Percentiles rank a stretch among this genome's conserved stretches.
Evolutionary conservation across 2,888 invertebrate genomes (phyloP).

Genomic region (Drosophila kanekoi): DNA sequence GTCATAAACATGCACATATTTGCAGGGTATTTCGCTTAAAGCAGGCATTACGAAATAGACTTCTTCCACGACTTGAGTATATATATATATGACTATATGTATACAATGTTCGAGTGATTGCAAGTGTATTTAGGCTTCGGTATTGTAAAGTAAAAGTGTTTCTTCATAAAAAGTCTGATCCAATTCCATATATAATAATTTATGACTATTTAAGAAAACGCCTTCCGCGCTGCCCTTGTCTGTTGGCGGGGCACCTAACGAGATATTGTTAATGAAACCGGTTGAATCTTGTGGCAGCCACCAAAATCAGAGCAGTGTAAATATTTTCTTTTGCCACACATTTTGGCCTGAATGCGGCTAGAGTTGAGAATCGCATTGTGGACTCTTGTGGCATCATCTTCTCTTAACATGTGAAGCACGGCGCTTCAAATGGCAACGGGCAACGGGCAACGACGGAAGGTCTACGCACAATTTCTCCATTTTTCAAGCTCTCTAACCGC

Average conservation of each 20-base stretch:
- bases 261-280: constrained; percentile 63
- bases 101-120: neutral
- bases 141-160: too few relatives aligned
- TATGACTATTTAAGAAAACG: constrained; percentile 55
- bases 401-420: constrained; percentile 64
- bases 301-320: constrained; percentile 50
- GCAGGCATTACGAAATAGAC: too few relatives aligned
- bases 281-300: constrained; percentile 45
- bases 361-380: constrained; percentile 31
- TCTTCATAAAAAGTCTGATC: constrained; percentile 11
- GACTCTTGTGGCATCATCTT: constrained; percentile 27
- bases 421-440: constrained; percentile 63
- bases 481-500: constrained; percentile 38
- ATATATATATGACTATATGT: too few relatives aligned
- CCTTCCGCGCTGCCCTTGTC: constrained; percentile 6
- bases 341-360: constrained; percentile 29
- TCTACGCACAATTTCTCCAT: constrained; percentile 42
- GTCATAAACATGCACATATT: neutral
- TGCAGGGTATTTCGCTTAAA: neutral
- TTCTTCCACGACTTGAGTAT: too few relatives aligned
- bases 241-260: constrained; percentile 29
- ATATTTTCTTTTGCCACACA: constrained; percentile 60
- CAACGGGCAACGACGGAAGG: neutral
- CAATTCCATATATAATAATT: constrained; percentile 44
- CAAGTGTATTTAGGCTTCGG: constrained; percentile 1